Evolutionary conservation across 2,113 vertebrate species (phyloP).

Genomic region (Okapia johnstoni): DNA sequence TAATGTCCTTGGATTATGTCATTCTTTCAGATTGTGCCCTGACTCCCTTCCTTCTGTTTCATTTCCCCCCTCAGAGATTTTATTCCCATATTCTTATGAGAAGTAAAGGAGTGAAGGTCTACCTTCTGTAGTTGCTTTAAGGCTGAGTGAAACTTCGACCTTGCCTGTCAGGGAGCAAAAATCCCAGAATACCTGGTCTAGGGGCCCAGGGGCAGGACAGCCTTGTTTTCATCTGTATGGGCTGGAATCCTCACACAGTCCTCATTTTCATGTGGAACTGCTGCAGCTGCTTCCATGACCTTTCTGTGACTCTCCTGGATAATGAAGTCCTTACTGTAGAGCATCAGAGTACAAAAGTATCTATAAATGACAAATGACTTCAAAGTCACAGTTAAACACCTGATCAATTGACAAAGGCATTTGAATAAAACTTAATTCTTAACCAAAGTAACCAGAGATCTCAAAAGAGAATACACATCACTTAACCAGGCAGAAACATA

Average conservation of each 20-base stretch:
- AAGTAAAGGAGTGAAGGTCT: background rate
- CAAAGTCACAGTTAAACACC: background rate
- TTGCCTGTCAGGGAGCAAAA: background rate
- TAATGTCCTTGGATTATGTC: background rate
- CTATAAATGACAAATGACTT: background rate
- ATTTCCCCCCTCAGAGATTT: accelerated
- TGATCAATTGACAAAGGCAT: background rate
- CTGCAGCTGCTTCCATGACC: background rate
- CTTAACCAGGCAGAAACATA: background rate
- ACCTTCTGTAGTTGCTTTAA: background rate
- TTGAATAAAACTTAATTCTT: background rate
- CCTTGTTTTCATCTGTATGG: background rate
- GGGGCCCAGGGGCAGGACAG: background rate
- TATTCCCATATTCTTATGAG: background rate
- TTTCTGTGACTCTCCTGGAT: background rate
- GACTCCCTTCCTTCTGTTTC: background rate
- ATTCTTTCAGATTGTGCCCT: background rate
- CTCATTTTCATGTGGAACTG: background rate
- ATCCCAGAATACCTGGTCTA: background rate
- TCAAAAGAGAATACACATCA: background rate
- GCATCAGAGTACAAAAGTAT: background rate
- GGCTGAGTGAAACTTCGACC: background rate
- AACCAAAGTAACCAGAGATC: background rate
- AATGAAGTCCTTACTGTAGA: background rate
- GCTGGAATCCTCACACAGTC: background rate